Evolutionary conservation across 2,797 vertebrate genomes (phyloP), one percentile per base, ranked within the genome.

Genomic region (Poecilia wingei): DNA sequence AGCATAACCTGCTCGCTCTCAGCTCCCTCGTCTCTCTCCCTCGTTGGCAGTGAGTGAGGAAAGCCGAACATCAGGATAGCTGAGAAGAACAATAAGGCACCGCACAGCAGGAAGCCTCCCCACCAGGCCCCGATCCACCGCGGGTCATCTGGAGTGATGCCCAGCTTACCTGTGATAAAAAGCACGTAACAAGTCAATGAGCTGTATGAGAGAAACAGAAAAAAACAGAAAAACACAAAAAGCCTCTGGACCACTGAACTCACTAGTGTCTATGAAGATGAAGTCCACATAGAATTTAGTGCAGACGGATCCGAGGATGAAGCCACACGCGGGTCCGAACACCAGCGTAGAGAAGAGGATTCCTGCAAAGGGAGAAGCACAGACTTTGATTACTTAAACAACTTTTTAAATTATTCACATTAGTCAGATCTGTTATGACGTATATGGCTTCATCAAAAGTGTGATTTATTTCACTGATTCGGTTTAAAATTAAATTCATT

Each of bases 91-190:
- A 99, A 98, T 95, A 99, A 97, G 96, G 96, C 98, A 95, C 98
- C 98, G 3, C 98, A 99, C 82, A 99, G 97, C 87, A 99, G 97
- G 91, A 99, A 99, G 86, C 98, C 98, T 0, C 96, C 97, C 98
- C 98, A 99, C 98, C 98, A 99, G 12, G 98, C 98, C 77, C 98
- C 98, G 1, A 99, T 99, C 98, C 98, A 99, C 59, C 97, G 97
- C 0, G 98, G 98, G 96, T 99, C 97, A 0, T 99, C 98, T 0
- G 97, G 97, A 14, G 97, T 98, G 91, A 99, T 97, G 93, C 94
- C 94, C 94, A 99, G 94, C 79, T 94, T 95, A 87, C 93, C 98
- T 99, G 95, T 1, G 33, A 72, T 74, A 43, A 39, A 70, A 57
- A 49, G 70, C 43, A 70, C 2, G 12, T 80, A 9, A 53, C 6